A percentile compares a stretch with the other conserved stretches of the same genome.
Conservation (phyloP, 2,113 vertebrate genomes). For the Panthera uncia region DNA sequence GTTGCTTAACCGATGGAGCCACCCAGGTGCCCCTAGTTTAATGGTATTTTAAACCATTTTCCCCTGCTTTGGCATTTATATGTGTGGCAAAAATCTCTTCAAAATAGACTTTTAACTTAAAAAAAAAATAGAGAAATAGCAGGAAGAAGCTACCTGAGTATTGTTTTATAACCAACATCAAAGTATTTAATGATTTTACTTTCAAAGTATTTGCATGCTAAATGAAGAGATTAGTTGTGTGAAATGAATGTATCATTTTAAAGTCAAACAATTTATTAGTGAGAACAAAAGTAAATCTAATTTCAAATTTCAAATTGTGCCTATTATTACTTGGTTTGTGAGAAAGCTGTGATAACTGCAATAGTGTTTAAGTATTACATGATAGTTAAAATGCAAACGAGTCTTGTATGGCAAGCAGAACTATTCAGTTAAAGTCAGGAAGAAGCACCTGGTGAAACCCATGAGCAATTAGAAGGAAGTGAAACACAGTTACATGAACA, state of each 20-base stretch:
- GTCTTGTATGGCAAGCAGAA: background rate
- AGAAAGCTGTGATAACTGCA: background rate
- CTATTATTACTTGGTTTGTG: background rate
- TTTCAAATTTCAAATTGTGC: conserved; percentile 20
- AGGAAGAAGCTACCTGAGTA: background rate
- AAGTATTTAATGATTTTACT: conserved; percentile 27
- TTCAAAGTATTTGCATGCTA: conserved; percentile 46
- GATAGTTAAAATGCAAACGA: background rate
- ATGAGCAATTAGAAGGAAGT: background rate
- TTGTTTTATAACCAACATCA: background rate
- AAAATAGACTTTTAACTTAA: background rate
- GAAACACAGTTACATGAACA: background rate
- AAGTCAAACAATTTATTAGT: background rate
- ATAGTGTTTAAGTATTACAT: background rate
- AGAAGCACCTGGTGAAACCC: background rate
- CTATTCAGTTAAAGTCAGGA: background rate
- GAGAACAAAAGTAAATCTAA: conserved; percentile 2
- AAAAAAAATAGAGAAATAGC: background rate
- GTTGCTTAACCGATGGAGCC: too few relatives aligned
- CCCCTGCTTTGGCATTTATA: background rate
- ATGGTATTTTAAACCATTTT: conserved; percentile 19
- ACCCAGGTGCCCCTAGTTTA: background rate
- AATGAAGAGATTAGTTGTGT: background rate
- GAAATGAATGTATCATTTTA: conserved; percentile 13
- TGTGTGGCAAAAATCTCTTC: background rate